phyloP scores from a whole-genome alignment of 1,140 invertebrate species.

The Phthorimaea operculella region DNA sequence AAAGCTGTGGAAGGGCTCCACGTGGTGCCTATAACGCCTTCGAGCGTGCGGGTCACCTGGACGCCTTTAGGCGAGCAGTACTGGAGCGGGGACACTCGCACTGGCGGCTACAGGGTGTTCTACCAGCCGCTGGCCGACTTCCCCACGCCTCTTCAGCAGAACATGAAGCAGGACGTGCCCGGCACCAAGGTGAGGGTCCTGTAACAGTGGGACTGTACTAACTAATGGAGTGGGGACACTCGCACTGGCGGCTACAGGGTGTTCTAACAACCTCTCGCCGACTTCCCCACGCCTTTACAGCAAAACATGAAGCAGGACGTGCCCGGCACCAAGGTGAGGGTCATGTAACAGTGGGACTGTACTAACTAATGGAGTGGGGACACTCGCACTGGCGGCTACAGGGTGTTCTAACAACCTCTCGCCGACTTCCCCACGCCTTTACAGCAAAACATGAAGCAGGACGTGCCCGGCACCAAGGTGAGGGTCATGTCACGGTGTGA shows the following conservation, averaged over 20 bases:
- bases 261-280: constrained; percentile 86
- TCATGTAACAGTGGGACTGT: no score
- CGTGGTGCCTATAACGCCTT: constrained; percentile 93
- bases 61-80: constrained; percentile 76
- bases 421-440: constrained; percentile 87
- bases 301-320: constrained; percentile 86
- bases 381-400: constrained; percentile 85
- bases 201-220: no score
- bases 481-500: no score
- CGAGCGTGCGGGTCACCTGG: constrained; percentile 90
- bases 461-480: constrained; percentile 82
- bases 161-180: constrained; percentile 84
- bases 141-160: constrained; percentile 81
- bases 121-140: constrained; percentile 91
- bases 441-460: constrained; percentile 82
- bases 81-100: constrained; percentile 90
- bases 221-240: constrained; percentile 91
- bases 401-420: constrained; percentile 87
- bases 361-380: constrained; percentile 95
- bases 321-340: constrained; percentile 76
- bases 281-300: constrained; percentile 85
- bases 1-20: constrained; percentile 82
- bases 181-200: constrained; percentile 78
- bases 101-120: constrained; percentile 88
- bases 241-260: constrained; percentile 89